Base-by-base conservation (phyloP, 2,113 vertebrate species). In the Rhinogobius similis region DNA sequence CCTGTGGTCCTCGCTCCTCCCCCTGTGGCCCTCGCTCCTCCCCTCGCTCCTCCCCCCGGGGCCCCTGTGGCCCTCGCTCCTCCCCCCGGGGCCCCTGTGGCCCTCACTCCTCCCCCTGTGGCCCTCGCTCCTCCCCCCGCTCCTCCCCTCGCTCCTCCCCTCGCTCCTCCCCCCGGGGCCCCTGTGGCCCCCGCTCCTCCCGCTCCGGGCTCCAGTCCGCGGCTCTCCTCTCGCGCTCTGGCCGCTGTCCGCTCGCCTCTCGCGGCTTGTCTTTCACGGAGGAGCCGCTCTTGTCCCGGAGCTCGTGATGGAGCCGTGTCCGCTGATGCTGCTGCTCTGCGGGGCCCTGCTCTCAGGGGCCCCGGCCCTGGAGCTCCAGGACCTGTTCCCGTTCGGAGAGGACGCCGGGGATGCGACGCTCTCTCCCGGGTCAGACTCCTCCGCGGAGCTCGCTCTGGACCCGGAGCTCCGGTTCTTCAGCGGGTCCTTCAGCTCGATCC, bases 321-420 rank as follows among this genome's bases (percentile, higher is more conserved):
- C 43, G 72, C 61, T 1, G 70, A 21, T 75, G 72, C n/a, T 68
- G 1, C 2, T 77, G 46, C 65, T 0, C 71, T 62, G n/a, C 78
- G 50, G 36, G 56, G 43, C 77, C 75, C 52, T 0, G 5, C 0
- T 46, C 12, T 0, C 0, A 12, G 32, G 32, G 72, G 65, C 9
- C 62, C 36, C 39, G 46, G 65, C 83, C 38, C 75, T 89, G 82
- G 59, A 84, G 75, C 73, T 72, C 46, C 5, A 59, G 16, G 72
- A 82, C 41, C 85, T 89, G 69, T 79, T 86, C 16, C 12, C n/a
- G 53, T 89, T 80, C 41, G 87, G 87, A 52, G 62, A 52, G 3
- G 80, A 62, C 43, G 79, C 80, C 62, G 85, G 86, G 48, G 87
- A 89, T 65, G 24, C 13, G 80, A 71, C 56, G 70, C 76, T 89